phyloP scores from a whole-genome alignment of 2,113 vertebrate genomes.

The Pipra filicauda region DNA sequence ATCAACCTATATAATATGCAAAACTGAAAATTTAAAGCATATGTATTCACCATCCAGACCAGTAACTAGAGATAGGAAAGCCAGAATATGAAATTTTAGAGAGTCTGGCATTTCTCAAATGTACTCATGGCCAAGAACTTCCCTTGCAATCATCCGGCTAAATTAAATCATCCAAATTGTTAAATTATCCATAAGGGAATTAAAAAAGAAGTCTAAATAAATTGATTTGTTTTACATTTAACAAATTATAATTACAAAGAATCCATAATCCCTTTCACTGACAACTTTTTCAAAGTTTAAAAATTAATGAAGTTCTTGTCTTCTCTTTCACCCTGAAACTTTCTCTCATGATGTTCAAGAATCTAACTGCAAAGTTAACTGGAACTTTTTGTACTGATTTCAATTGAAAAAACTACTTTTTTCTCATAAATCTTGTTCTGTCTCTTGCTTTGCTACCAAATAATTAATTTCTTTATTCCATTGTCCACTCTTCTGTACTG shows the following conservation, averaged over 20 bases:
- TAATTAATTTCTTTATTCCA: background rate
- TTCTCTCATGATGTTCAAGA: background rate
- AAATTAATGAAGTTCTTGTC: background rate
- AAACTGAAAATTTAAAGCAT: background rate
- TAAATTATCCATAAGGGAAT: conserved; percentile 19
- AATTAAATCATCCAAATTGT: background rate
- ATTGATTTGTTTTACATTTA: conserved; percentile 20
- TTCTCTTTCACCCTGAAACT: background rate
- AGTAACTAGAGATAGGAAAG: background rate
- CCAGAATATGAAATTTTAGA: background rate
- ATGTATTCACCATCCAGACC: background rate
- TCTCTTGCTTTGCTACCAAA: background rate
- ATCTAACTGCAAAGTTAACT: background rate
- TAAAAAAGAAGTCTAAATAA: conserved; percentile 27
- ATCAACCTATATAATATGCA: background rate
- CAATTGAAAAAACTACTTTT: background rate
- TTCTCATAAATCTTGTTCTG: background rate
- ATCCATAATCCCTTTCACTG: background rate
- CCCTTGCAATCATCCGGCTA: background rate
- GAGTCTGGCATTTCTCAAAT: background rate
- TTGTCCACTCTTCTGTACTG: background rate
- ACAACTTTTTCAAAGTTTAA: background rate
- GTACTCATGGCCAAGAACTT: background rate
- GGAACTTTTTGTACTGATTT: background rate
- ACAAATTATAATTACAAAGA: conserved; percentile 16